phyloP scores from a whole-genome alignment of 2,113 vertebrate species.

The Saccopteryx bilineata region DNA sequence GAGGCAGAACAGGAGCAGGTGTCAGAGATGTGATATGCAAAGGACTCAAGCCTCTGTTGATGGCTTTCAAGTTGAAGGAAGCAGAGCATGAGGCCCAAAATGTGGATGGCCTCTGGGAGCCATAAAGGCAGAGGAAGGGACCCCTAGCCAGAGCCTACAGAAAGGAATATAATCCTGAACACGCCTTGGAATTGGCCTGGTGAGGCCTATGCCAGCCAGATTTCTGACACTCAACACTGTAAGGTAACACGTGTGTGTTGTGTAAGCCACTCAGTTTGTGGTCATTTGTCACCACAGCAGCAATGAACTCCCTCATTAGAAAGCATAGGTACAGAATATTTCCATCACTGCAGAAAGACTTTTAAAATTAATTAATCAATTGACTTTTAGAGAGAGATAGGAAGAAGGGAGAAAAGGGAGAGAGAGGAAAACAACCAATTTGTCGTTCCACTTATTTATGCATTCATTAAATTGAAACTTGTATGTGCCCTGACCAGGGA shows the following conservation, averaged over 20 bases:
- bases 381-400: no score
- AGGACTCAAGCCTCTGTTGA: background rate
- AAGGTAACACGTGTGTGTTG: background rate
- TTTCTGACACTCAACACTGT: background rate
- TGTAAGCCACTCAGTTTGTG: background rate
- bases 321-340: background rate
- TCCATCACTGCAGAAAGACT: background rate
- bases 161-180: background rate
- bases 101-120: fast-evolving
- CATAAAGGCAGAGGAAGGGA: background rate
- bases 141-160: background rate
- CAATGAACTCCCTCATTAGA: fast-evolving
- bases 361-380: no score
- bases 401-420: no score
- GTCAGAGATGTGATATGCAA: background rate
- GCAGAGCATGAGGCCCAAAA: no score
- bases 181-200: background rate
- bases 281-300: background rate
- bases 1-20: background rate
- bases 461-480: no score
- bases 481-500: no score
- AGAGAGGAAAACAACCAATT: no score
- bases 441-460: no score
- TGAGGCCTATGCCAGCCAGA: background rate
- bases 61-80: background rate